Evolutionary conservation across 1,140 invertebrate species (phyloP).

Genomic region (Brachionus manjavacas): DNA sequence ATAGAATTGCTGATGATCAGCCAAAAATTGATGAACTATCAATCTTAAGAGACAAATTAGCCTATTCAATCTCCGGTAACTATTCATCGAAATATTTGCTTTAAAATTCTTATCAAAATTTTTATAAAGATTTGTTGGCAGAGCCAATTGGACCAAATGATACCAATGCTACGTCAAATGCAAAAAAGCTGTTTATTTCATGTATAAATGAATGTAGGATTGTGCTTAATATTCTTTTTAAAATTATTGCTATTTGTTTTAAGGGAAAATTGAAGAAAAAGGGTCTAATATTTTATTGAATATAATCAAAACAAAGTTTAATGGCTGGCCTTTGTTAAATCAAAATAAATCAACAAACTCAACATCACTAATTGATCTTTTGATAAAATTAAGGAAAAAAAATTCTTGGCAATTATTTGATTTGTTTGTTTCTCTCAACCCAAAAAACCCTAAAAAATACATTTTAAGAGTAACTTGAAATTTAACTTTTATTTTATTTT

Average conservation of each 20-base stretch:
- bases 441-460: slow-evolving; percentile 30
- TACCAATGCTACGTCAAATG: slow-evolving; percentile 18
- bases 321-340: slow-evolving; percentile 4
- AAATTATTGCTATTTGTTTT: not conserved
- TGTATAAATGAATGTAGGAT: slow-evolving; percentile 30
- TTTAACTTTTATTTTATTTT: not conserved
- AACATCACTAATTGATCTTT: not conserved
- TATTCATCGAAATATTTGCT: no score
- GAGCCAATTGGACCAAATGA: slow-evolving; percentile 15
- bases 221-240: not conserved
- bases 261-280: slow-evolving; percentile 25
- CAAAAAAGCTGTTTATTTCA: not conserved
- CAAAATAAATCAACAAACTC: not conserved
- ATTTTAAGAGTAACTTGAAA: slow-evolving; percentile 8
- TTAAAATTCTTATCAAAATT: no score
- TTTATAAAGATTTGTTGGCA: not conserved
- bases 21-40: slow-evolving; percentile 36
- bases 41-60: slow-evolving; percentile 36
- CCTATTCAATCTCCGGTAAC: slow-evolving; percentile 37
- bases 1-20: slow-evolving; percentile 16
- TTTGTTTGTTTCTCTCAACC: slow-evolving; percentile 26
- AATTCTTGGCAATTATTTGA: slow-evolving; percentile 27
- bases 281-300: not conserved
- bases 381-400: not conserved
- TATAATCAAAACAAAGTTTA: not conserved